phyloP scores from a whole-genome alignment of 2,797 vertebrate species.

The Gallinago nigripennis region DNA sequence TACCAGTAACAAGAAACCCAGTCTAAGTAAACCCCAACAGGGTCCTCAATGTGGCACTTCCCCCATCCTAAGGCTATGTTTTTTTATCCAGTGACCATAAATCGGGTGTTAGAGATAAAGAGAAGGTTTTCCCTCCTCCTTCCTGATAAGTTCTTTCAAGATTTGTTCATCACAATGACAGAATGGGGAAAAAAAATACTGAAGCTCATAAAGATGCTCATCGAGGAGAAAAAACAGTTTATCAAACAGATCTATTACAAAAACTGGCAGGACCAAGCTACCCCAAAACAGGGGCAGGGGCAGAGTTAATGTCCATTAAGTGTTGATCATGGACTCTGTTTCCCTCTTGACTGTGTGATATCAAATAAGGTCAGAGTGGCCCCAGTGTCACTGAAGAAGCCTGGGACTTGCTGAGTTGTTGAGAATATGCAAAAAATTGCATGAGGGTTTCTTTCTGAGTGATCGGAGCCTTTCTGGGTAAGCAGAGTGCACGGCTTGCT shows the following conservation, averaged over 20 bases:
- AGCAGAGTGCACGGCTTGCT: neutral
- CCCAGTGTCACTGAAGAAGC: neutral
- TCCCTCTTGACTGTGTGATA: neutral
- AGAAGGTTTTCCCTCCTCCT: neutral
- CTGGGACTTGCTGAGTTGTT: neutral
- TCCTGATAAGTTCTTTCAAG: neutral
- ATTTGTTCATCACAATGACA: neutral
- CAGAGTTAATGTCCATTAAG: neutral
- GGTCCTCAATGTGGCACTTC: neutral
- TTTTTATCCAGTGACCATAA: neutral
- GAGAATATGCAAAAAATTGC: neutral
- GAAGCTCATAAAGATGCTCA: neutral
- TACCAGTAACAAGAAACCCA: neutral
- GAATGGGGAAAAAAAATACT: accelerated
- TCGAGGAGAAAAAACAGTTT: neutral
- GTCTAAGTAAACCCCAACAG: neutral
- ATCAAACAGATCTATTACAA: neutral
- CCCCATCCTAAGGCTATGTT: neutral
- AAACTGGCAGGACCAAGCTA: neutral
- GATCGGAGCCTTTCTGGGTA: neutral
- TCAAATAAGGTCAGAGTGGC: neutral
- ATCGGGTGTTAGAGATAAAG: accelerated
- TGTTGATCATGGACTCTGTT: neutral
- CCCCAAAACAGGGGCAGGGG: neutral
- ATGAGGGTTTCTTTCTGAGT: neutral